phyloP scores from a whole-genome alignment of 2,113 vertebrate species.

The Chrysochloris asiatica region DNA sequence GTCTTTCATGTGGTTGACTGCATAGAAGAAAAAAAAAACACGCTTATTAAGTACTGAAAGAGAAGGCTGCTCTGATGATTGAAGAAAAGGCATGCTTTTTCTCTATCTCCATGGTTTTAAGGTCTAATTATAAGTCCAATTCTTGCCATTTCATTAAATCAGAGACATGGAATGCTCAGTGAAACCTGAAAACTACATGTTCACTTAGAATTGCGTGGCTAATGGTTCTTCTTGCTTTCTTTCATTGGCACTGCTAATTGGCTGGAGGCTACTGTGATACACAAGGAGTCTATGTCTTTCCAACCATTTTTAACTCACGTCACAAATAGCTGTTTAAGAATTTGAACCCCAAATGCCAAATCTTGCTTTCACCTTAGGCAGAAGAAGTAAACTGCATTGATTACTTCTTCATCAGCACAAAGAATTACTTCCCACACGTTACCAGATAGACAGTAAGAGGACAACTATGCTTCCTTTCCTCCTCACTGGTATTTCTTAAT shows the following conservation, averaged over 20 bases:
- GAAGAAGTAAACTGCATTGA: background rate
- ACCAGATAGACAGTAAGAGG: background rate
- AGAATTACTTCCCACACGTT: background rate
- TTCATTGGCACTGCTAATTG: conserved; percentile 35
- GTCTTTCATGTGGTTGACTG: background rate
- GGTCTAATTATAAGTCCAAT: conserved; percentile 45
- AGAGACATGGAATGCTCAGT: conserved; percentile 18
- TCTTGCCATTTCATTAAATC: conserved; percentile 45
- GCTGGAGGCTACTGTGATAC: background rate
- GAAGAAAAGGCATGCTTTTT: conserved; percentile 2
- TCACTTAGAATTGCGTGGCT: conserved; percentile 44
- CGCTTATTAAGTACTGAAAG: background rate
- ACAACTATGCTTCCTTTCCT: background rate
- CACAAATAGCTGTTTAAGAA: conserved; percentile 24
- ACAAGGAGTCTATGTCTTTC: background rate
- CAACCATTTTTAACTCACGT: conserved; percentile 30
- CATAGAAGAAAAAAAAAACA: background rate
- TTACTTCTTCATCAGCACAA: background rate
- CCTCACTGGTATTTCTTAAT: background rate
- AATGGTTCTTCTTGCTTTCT: conserved; percentile 17
- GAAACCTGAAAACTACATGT: conserved; percentile 43
- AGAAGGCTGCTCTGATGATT: conserved; percentile 30
- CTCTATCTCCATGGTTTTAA: background rate
- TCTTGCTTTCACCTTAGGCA: background rate
- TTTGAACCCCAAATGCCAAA: conserved; percentile 1